phyloP scores from a whole-genome alignment of 2,113 vertebrate genomes.

The Colaptes auratus region DNA sequence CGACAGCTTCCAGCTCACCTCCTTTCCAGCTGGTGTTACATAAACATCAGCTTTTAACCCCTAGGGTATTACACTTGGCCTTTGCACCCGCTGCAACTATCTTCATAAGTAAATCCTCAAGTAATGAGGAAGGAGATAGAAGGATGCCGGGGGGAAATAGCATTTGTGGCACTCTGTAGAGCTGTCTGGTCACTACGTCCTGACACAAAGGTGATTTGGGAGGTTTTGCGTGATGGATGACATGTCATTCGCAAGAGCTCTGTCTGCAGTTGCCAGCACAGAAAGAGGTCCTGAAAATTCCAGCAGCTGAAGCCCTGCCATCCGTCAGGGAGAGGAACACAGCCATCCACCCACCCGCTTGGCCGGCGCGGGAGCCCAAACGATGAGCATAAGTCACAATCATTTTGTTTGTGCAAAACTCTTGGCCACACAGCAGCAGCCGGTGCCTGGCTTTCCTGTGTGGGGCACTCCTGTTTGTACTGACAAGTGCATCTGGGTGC shows the following conservation, averaged over 20 bases:
- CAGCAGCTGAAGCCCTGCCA: constrained; percentile 58
- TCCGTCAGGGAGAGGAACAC: constrained; percentile 59
- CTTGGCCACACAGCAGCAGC: constrained; percentile 14
- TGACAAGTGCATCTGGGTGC: not conserved
- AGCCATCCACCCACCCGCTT: constrained; percentile 48
- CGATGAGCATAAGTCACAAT: constrained; percentile 62
- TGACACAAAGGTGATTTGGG: not conserved
- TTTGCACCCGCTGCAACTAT: not conserved
- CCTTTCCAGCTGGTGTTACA: not conserved
- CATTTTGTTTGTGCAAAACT: constrained; percentile 62
- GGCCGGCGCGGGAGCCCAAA: constrained; percentile 46
- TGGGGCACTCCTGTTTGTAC: not conserved
- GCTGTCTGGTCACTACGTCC: not conserved
- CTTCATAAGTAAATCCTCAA: not conserved
- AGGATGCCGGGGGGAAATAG: not conserved
- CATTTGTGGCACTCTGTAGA: not conserved
- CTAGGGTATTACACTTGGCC: not conserved
- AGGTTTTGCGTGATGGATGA: constrained; percentile 41
- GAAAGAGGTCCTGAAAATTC: constrained; percentile 61
- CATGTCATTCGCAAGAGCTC: constrained; percentile 24
- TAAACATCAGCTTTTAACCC: not conserved
- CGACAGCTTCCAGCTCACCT: not conserved
- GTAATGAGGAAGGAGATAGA: not conserved
- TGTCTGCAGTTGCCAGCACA: constrained; percentile 33
- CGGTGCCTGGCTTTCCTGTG: not conserved